Conservation (phyloP, 2,113 vertebrate genomes). For the Cheilinus undulatus region DNA sequence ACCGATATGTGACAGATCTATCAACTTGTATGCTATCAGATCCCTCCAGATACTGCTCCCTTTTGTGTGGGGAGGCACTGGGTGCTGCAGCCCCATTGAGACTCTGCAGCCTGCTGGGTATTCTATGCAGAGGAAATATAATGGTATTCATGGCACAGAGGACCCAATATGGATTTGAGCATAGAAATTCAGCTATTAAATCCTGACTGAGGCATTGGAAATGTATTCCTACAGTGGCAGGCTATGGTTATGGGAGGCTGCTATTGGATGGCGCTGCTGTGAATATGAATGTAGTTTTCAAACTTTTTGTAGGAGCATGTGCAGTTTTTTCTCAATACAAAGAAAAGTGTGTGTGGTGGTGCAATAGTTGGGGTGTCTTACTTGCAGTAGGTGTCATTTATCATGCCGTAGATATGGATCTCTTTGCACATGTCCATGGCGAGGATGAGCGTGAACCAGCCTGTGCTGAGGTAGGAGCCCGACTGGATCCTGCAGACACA, state of each 20-base stretch:
- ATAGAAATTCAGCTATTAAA: conserved; percentile 65
- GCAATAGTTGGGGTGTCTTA: conserved; percentile 77
- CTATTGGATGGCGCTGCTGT: conserved; percentile 12
- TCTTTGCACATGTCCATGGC: conserved; percentile 98
- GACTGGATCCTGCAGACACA: conserved; percentile 92
- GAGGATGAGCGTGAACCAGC: conserved; percentile 98
- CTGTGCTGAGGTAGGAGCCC: conserved; percentile 97
- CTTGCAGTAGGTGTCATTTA: conserved; percentile 99
- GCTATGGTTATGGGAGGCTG: conserved; percentile 13
- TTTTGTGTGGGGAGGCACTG: conserved; percentile 12
- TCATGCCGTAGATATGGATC: conserved; percentile 98
- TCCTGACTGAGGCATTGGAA: conserved; percentile 45
- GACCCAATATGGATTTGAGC: conserved; percentile 65
- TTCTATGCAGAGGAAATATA: conserved; percentile 38
- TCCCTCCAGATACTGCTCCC: neutral
- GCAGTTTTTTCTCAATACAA: conserved; percentile 20
- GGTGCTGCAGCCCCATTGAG: conserved; percentile 24
- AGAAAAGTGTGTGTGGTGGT: neutral
- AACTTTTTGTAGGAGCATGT: conserved; percentile 7
- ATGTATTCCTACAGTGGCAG: conserved; percentile 48
- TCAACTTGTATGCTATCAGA: neutral
- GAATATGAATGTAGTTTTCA: conserved; percentile 48
- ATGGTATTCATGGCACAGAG: conserved; percentile 58
- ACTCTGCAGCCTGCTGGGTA: conserved; percentile 52
- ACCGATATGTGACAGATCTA: neutral